Evolutionary conservation across 1,140 invertebrate species (phyloP).

Genomic region (Batillaria attramentaria): DNA sequence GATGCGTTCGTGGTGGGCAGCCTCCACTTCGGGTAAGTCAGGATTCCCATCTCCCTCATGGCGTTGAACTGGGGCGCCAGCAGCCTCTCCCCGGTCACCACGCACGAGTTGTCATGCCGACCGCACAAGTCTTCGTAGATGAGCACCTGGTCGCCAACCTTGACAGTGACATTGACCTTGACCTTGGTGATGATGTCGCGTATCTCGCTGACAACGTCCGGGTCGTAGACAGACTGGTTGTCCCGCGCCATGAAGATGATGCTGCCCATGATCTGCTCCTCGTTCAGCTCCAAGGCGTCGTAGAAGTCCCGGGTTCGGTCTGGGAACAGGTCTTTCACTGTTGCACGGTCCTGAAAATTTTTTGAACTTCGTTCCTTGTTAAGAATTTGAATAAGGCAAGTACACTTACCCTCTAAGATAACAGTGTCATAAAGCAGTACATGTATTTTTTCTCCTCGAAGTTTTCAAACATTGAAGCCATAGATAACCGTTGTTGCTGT

Average conservation of each 20-base stretch:
- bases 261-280: conserved; percentile 31
- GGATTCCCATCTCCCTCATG: conserved; percentile 11
- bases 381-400: neutral
- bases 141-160: neutral
- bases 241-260: conserved; percentile 23
- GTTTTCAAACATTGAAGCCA: neutral
- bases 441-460: neutral
- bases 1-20: conserved; percentile 14
- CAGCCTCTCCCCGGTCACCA: conserved; percentile 26
- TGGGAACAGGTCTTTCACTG: conserved; percentile 21
- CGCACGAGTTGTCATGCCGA: neutral
- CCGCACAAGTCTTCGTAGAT: conserved; percentile 17
- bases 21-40: conserved; percentile 29
- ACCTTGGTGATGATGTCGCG: conserved; percentile 10
- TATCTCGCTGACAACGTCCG: conserved; percentile 16
- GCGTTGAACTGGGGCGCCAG: conserved; percentile 24
- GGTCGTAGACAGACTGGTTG: conserved; percentile 31
- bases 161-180: conserved; percentile 6
- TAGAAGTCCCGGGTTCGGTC: conserved; percentile 22
- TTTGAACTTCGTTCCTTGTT: neutral
- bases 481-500: neutral
- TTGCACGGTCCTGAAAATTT: conserved; percentile 17
- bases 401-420: neutral
- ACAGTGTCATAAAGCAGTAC: neutral
- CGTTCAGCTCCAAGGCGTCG: conserved; percentile 29